Evolutionary conservation across 2,888 invertebrate genomes (phyloP), one percentile per base, ranked within the genome.

Genomic region (Epistrophe grossulariae): DNA sequence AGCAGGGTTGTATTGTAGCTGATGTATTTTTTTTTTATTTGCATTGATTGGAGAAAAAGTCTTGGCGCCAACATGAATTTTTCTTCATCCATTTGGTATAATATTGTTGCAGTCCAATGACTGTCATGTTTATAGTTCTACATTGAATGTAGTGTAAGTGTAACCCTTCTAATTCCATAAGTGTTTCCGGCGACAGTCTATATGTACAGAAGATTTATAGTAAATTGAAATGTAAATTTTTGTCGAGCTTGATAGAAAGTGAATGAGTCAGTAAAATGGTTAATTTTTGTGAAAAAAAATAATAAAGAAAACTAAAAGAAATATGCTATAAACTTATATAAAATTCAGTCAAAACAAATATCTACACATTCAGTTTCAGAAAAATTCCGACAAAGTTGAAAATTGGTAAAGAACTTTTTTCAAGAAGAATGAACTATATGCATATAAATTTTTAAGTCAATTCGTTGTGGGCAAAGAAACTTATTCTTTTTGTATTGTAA

Each of bases 151-250:
- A 62, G 9, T 15, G 35, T 35, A 59, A 62, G 48, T 66, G 60
- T 72, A 79, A 87, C 82, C 82, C 85, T 74, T 82, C 80, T 82
- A 82, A 85, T 85, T 82, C 78, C 71, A 71, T 82, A 87, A 87
- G 82, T 82, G 85, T 71, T 79, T 73, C 59, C 74, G 74, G 74
- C 70, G 71, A 78, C 50, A 48, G 17, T n/a, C n/a, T n/a, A n/a
- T 24, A 24, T 24, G 3, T 11, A 55, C 10, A 19, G 43, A 74
- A 35, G 78, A 85, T 82, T 82, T 82, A 85, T 73, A 48, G 45
- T 15, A 55, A 31, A 28, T 19, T 50, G 45, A 35, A 72, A 79
- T 68, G 73, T 28, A 38, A 68, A 52, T 28, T 52, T 43, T 10
- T 13, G 31, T 13, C 19, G 10, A 28, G 40, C 15, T 11, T 64